Evolutionary conservation across 2,113 vertebrate species (phyloP).

Genomic region (Octodon degus): DNA sequence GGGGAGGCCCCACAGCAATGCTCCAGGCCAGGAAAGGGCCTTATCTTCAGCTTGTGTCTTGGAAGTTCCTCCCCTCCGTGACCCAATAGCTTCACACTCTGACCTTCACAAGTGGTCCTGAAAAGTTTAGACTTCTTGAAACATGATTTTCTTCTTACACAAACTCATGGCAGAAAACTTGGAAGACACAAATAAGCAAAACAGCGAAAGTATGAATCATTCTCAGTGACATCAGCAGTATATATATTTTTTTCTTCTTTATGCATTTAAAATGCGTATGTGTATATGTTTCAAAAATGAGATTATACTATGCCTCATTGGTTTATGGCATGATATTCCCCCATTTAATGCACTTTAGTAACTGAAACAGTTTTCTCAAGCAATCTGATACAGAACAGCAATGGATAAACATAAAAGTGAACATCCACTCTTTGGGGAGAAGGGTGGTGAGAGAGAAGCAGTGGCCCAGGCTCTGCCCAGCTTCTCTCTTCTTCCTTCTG

Average conservation of each 20-base stretch:
- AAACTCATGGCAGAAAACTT: neutral
- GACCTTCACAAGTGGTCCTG: neutral
- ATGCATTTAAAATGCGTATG: neutral
- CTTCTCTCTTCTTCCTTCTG: neutral
- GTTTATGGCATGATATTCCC: neutral
- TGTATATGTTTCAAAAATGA: neutral
- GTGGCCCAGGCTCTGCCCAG: neutral
- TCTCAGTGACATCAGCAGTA: neutral
- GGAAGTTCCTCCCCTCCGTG: neutral
- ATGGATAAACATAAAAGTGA: neutral
- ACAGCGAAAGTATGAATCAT: neutral
- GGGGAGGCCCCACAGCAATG: neutral
- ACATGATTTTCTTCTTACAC: neutral
- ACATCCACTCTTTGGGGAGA: neutral
- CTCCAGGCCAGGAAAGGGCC: neutral
- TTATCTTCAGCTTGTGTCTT: neutral
- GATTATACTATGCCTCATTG: neutral
- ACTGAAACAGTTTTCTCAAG: neutral
- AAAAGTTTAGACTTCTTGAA: slow-evolving; percentile 1
- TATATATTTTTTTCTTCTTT: neutral
- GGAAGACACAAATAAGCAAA: slow-evolving; percentile 25
- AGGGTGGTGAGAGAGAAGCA: neutral
- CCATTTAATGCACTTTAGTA: neutral
- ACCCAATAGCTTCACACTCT: neutral
- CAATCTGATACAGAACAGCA: neutral